These are phyloP conservation scores for Neomorphus geoffroyi DNA, from an alignment of 2,797 vertebrate genomes.

Conservation along the genomic window DNA sequence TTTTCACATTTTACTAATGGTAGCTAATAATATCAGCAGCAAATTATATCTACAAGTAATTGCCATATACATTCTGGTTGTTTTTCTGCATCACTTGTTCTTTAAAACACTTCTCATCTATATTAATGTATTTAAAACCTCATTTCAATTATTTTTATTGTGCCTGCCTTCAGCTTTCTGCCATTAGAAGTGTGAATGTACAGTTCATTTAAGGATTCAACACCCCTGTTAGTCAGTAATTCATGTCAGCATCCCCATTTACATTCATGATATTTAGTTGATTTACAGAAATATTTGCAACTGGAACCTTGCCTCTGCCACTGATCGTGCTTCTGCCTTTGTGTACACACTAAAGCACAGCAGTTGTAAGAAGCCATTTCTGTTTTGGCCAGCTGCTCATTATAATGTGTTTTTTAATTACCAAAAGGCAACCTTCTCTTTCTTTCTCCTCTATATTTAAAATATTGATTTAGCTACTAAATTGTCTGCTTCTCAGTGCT, in stretches of 20 bases:
- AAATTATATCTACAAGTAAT: not conserved
- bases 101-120: constrained; percentile 52
- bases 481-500: not conserved
- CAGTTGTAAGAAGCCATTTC: constrained; percentile 18
- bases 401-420: not conserved
- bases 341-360: not conserved
- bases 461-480: not conserved
- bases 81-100: constrained; percentile 60
- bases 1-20: not conserved
- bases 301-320: not conserved
- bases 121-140: constrained; percentile 59
- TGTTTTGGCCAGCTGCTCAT: not conserved
- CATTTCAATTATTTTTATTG: constrained; percentile 78
- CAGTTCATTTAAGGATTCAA: constrained; percentile 77
- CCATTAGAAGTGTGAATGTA: constrained; percentile 73
- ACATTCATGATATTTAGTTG: constrained; percentile 2
- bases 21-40: constrained; percentile 12
- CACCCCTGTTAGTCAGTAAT: constrained; percentile 63
- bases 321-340: constrained; percentile 24
- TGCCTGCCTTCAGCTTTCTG: constrained; percentile 59
- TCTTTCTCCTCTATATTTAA: not conserved
- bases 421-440: not conserved
- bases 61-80: not conserved
- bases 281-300: constrained; percentile 31
- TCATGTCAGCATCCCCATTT: constrained; percentile 36